Evolutionary conservation across 2,888 invertebrate genomes (phyloP).

Genomic region (Margaritifera margaritifera): DNA sequence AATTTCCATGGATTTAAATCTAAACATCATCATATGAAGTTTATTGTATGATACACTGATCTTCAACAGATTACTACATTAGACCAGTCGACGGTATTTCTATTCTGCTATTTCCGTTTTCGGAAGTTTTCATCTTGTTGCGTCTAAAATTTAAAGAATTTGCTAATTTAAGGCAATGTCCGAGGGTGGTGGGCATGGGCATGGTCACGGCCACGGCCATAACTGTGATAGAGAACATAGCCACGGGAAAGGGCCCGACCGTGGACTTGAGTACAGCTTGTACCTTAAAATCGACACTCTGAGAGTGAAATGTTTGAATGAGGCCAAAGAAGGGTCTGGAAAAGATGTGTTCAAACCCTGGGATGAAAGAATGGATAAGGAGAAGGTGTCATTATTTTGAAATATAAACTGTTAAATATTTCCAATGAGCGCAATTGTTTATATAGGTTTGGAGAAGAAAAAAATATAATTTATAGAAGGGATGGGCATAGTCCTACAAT

Average conservation of each 20-base stretch:
- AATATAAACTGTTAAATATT: neutral
- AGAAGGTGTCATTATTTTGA: constrained; percentile 77
- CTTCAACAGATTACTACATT: no score
- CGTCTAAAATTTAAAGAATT: no score
- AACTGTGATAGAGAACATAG: constrained; percentile 54
- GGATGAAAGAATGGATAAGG: constrained; percentile 86
- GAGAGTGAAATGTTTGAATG: constrained; percentile 93
- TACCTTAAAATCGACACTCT: constrained; percentile 91
- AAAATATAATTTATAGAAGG: no score
- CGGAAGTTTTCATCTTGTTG: no score
- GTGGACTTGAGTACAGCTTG: constrained; percentile 87
- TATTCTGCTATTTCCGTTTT: no score
- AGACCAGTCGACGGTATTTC: no score
- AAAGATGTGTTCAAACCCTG: constrained; percentile 93
- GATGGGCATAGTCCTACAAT: no score
- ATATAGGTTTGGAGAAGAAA: no score
- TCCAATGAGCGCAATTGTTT: neutral
- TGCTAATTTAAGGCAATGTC: no score
- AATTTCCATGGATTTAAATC: no score
- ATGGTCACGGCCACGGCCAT: constrained; percentile 60
- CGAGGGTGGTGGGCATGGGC: constrained; percentile 16
- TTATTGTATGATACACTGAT: no score
- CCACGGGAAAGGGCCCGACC: constrained; percentile 74
- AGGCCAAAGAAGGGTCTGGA: constrained; percentile 88
- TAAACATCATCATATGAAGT: no score